These are phyloP conservation scores for Papilio xuthus DNA, from an alignment of 1,140 invertebrate species.

Conservation along the genomic window DNA sequence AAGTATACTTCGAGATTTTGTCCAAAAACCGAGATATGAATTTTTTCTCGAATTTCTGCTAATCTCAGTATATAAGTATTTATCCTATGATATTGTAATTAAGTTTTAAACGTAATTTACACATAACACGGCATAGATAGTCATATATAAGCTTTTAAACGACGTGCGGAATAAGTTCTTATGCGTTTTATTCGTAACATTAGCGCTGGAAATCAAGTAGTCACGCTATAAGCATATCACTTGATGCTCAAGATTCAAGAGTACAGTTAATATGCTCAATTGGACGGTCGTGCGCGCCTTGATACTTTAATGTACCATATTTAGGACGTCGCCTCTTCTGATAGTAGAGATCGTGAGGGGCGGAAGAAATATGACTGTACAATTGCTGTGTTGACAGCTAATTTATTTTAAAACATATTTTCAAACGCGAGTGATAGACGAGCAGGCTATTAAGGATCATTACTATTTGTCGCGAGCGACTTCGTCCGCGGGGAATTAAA, in stretches of 20 bases:
- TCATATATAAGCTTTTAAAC: background rate
- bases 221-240: conserved; percentile 23
- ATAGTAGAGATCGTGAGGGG: conserved; percentile 37
- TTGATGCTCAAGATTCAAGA: conserved; percentile 44
- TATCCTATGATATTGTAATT: too few species aligned
- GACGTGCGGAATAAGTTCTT: background rate
- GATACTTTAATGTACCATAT: conserved; percentile 64
- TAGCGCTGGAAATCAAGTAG: conserved; percentile 29
- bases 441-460: background rate
- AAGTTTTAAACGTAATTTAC: too few species aligned
- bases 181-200: conserved; percentile 20
- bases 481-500: too few species aligned
- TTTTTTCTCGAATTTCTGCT: too few species aligned
- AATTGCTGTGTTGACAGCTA: conserved; percentile 33
- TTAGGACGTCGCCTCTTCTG: conserved; percentile 49
- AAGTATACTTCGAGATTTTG: background rate
- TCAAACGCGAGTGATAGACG: conserved; percentile 6
- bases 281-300: conserved; percentile 55
- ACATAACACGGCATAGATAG: background rate
- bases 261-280: conserved; percentile 67
- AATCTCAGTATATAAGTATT: too few species aligned
- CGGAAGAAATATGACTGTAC: conserved; percentile 30
- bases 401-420: conserved; percentile 15
- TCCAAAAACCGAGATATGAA: too few species aligned
- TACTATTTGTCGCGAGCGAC: background rate